These are phyloP conservation scores for Dioctria rufipes DNA, from an alignment of 2,888 invertebrate genomes.

Conservation along the genomic window DNA sequence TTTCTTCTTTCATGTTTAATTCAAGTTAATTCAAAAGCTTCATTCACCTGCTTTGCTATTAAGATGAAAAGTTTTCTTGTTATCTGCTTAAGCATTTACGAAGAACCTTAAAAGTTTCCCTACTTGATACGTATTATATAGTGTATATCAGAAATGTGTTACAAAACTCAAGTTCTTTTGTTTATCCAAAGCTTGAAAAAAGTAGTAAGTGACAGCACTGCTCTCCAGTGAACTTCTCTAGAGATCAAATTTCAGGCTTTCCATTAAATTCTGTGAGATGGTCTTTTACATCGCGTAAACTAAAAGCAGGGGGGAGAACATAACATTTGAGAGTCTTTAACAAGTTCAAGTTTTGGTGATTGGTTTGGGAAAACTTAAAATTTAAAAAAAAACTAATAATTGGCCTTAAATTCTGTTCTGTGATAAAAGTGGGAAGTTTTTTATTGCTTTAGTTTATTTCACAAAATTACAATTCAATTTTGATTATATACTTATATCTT, in stretches of 20 bases:
- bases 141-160: conserved; percentile 23
- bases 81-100: conserved; percentile 45
- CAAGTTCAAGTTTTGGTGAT: too few species aligned
- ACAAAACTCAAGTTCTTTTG: conserved; percentile 27
- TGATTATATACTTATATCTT: too few species aligned
- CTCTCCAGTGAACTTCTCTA: conserved; percentile 14
- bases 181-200: conserved; percentile 13
- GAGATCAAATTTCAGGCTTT: conserved; percentile 23
- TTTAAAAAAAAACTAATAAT: too few species aligned
- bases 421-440: too few species aligned
- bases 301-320: too few species aligned
- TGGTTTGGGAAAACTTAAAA: too few species aligned
- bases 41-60: conserved; percentile 42
- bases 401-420: too few species aligned
- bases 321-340: too few species aligned
- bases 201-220: conserved; percentile 21
- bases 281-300: too few species aligned
- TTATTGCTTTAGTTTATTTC: too few species aligned
- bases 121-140: not conserved
- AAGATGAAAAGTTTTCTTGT: conserved; percentile 42
- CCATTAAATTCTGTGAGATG: not conserved
- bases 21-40: conserved; percentile 22
- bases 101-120: conserved; percentile 17
- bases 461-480: too few species aligned
- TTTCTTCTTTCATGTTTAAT: conserved; percentile 33